These are phyloP conservation scores for Epirrhoe tristata DNA, from an alignment of 2,888 invertebrate species.

Conservation along the genomic window DNA sequence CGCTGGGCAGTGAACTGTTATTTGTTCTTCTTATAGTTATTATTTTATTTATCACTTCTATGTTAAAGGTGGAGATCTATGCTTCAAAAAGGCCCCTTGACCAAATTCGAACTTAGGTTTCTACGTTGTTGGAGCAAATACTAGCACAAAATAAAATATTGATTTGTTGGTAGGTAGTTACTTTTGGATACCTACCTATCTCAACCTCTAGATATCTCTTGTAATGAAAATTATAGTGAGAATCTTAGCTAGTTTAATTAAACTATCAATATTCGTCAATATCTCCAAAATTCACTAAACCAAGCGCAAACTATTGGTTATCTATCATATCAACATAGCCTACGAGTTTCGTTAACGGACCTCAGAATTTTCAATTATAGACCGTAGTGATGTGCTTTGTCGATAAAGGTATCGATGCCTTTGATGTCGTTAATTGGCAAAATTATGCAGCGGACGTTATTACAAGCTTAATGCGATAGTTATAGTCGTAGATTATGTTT, in stretches of 20 bases:
- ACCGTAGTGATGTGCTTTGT: slow-evolving; percentile 30
- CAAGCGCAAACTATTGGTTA: slow-evolving; percentile 6
- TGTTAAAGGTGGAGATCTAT: too few species aligned
- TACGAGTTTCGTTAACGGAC: slow-evolving; percentile 13
- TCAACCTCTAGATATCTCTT: too few species aligned
- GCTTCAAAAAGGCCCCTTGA: too few species aligned
- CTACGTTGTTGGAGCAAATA: too few species aligned
- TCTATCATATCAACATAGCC: slow-evolving; percentile 30
- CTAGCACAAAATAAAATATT: too few species aligned
- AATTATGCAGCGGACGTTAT: background rate
- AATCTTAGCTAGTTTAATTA: too few species aligned
- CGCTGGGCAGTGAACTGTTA: background rate
- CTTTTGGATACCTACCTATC: too few species aligned
- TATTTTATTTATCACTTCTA: too few species aligned
- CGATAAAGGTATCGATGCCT: slow-evolving; percentile 16
- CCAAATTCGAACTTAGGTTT: too few species aligned
- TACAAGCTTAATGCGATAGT: background rate
- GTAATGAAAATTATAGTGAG: too few species aligned
- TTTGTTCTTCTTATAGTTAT: too few species aligned
- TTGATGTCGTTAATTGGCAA: slow-evolving; percentile 31
- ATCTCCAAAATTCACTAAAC: slow-evolving; percentile 4
- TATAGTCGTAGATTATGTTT: background rate
- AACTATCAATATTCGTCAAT: background rate
- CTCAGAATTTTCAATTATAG: slow-evolving; percentile 40
- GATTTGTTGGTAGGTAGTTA: too few species aligned